Evolutionary conservation across 2,113 vertebrate genomes (phyloP).

Genomic region (Phrynosoma blainvillii): DNA sequence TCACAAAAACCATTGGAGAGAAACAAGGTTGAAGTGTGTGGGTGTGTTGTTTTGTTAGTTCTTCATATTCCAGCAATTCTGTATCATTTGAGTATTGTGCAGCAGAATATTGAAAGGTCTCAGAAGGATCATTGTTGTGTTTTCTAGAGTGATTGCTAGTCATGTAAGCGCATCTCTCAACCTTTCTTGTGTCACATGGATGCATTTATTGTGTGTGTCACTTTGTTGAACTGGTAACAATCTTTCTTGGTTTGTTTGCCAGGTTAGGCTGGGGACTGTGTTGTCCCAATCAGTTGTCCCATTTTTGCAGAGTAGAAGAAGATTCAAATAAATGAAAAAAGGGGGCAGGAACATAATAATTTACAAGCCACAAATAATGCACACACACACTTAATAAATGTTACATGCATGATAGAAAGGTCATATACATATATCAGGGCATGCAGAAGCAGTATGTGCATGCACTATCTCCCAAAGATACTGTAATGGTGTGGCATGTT

Average conservation of each 20-base stretch:
- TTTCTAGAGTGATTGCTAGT: background rate
- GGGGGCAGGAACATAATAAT: background rate
- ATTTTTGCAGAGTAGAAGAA: background rate
- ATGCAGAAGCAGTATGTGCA: too few relatives aligned
- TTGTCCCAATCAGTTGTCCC: background rate
- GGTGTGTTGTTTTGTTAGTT: slow-evolving; percentile 25
- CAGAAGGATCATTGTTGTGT: background rate
- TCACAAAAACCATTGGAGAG: slow-evolving; percentile 58
- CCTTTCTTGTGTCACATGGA: background rate
- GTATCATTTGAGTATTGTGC: slow-evolving; percentile 26
- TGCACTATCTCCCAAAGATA: background rate
- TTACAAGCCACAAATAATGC: background rate
- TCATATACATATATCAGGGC: background rate
- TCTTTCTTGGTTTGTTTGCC: background rate
- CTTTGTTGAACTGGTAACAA: background rate
- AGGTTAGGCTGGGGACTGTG: background rate
- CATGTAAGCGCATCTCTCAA: background rate
- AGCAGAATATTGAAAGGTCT: background rate
- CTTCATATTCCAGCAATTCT: slow-evolving; percentile 58
- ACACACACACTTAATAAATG: background rate
- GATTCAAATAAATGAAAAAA: background rate
- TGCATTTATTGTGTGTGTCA: background rate
- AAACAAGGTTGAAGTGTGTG: slow-evolving; percentile 14
- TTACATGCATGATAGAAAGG: background rate
- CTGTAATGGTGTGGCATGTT: background rate